Percentiles rank a stretch among this genome's conserved stretches.
Conservation (phyloP, 1,140 invertebrate species). For the Pogonomyrmex barbatus region DNA sequence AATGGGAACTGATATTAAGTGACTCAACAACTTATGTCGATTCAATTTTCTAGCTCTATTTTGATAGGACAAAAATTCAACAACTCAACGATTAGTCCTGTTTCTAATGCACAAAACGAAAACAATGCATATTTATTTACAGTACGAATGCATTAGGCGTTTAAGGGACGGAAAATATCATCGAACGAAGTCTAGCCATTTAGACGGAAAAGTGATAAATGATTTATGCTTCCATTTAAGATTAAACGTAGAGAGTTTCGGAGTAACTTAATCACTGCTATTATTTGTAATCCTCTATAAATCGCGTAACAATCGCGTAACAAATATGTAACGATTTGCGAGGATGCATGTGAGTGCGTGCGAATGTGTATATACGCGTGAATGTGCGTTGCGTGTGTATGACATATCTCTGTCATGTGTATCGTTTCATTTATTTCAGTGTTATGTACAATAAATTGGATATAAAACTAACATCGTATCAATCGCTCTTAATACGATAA, state of each 20-base stretch:
- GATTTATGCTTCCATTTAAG: constrained; percentile 76
- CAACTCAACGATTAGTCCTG: constrained; percentile 24
- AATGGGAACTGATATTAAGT: constrained; percentile 11
- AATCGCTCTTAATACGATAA: constrained; percentile 1
- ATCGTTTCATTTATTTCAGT: constrained; percentile 38
- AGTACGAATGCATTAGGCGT: constrained; percentile 66
- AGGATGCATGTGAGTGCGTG: not conserved
- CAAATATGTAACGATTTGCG: constrained; percentile 72
- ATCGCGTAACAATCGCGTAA: constrained; percentile 74
- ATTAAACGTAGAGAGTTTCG: constrained; percentile 70
- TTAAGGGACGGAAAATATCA: constrained; percentile 64
- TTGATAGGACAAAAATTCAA: constrained; percentile 8
- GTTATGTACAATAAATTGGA: constrained; percentile 36
- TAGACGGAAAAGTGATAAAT: constrained; percentile 70
- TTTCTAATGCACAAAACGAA: constrained; percentile 28
- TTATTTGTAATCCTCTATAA: constrained; percentile 73
- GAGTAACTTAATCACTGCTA: constrained; percentile 65
- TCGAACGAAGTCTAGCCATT: constrained; percentile 71
- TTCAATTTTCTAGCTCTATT: constrained; percentile 16
- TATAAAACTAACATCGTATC: constrained; percentile 22
- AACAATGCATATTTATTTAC: constrained; percentile 62
- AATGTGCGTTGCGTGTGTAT: not conserved
- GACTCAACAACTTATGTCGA: not conserved
- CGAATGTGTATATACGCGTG: not conserved
- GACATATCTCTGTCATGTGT: constrained; percentile 49